Evolutionary conservation across 2,888 invertebrate genomes (phyloP).

Genomic region (Mactromeris polynyma): DNA sequence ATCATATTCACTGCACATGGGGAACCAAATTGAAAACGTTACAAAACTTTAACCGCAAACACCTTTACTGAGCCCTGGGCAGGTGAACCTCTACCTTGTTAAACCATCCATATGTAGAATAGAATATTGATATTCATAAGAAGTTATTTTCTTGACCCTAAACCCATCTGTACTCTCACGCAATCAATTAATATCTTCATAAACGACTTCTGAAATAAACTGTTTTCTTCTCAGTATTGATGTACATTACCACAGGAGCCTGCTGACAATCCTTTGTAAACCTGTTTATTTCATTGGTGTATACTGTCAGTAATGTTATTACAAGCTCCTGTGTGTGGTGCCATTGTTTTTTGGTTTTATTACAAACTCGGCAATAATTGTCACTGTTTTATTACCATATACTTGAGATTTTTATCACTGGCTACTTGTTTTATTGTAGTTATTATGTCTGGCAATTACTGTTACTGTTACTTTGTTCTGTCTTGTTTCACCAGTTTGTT

Average conservation of each 20-base stretch:
- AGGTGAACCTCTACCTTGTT: no score
- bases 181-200: background rate
- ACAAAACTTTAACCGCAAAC: no score
- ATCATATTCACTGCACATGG: no score
- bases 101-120: no score
- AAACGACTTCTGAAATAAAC: background rate
- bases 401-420: background rate
- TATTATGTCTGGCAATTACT: background rate
- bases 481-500: no score
- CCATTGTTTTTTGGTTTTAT: background rate
- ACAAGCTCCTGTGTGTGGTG: background rate
- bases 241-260: background rate
- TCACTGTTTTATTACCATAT: slow-evolving; percentile 12
- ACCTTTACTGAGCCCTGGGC: no score
- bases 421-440: background rate
- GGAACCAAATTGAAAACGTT: no score
- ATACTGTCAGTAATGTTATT: background rate
- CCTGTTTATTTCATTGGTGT: background rate
- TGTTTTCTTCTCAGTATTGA: background rate
- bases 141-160: no score
- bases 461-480: background rate
- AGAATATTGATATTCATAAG: no score
- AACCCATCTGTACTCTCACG: background rate
- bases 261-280: background rate
- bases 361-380: background rate